Base-by-base conservation (phyloP, 2,113 vertebrate genomes). In the Aegithalos caudatus region DNA sequence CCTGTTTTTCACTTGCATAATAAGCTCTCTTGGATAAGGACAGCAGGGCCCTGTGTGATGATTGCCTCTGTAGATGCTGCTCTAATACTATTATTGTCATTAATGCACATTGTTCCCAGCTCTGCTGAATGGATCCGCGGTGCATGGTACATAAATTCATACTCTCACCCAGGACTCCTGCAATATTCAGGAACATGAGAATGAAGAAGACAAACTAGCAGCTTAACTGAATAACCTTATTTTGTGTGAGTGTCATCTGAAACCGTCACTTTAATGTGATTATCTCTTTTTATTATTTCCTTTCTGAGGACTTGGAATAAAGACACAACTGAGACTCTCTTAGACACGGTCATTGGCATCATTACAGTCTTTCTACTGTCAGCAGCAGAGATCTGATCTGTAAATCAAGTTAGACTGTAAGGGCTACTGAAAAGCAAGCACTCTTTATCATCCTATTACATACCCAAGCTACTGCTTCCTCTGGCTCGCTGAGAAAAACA, bases 211-310 rank as follows among this genome's bases (percentile, higher is more conserved):
- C 60, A 96, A 96, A 95, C 71, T 95, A 94, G 84, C 92, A 90
- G 90, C 91, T 96, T 96, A 97, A 90, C 92, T 51, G 53, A 90
- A 95, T 96, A 96, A 96, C 92, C 90, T 92, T 96, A 94, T 95
- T 96, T 88, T 73, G 64, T 93, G 67, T 66, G 76, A 56, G 81
- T 95, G 88, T 86, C 90, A 96, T 94, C 86, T 74, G 72, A 96
- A 96, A 92, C 86, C 88, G 81, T 95, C 88, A 93, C 64, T 96
- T 94, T 92, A 96, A 96, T 90, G 67, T 37, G 90, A 96, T 96
- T 97, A 94, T 94, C 93, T 88, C 71, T 57, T 96, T 96, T 97
- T 96, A 97, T 95, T 92, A 90, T 96, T 97, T 95, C 90, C 93
- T 96, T 86, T 94, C 85, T 71, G 85, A 71, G 76, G 88, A 86